These are phyloP conservation scores for Chlorocebus sabaeus DNA, from an alignment of 2,113 vertebrate genomes.

Conservation along the genomic window DNA sequence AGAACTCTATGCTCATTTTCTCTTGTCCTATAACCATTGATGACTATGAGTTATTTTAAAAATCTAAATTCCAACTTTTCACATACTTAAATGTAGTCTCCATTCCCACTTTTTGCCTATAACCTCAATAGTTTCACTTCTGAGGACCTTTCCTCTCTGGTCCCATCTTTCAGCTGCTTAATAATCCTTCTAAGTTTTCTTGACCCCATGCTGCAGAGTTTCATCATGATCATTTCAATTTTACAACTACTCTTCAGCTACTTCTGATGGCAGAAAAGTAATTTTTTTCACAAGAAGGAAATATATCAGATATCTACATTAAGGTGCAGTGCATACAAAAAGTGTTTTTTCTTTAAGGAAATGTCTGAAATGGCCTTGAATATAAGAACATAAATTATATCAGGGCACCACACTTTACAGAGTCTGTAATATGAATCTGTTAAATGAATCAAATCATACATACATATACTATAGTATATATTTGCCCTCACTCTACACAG, in stretches of 20 bases:
- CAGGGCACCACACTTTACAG: not conserved
- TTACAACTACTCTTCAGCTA: conserved; percentile 23
- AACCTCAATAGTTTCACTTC: conserved; percentile 38
- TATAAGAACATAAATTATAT: conserved; percentile 6
- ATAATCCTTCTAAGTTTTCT: conserved; percentile 48
- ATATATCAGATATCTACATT: conserved; percentile 44
- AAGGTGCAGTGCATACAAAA: not conserved
- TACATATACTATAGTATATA: not conserved
- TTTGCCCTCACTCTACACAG: not conserved
- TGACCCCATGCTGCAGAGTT: conserved; percentile 26
- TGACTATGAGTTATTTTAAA: not conserved
- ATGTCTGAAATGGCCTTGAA: not conserved
- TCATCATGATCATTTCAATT: conserved; percentile 57
- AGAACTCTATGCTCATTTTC: not conserved
- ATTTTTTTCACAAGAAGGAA: conserved; percentile 43
- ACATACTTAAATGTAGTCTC: not conserved
- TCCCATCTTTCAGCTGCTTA: not conserved
- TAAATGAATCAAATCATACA: not conserved
- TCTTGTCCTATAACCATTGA: not conserved
- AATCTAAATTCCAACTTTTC: conserved; percentile 6
- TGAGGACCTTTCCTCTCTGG: not conserved
- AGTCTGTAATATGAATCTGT: not conserved
- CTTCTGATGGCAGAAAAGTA: conserved; percentile 37
- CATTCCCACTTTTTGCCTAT: not conserved
- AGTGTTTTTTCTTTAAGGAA: not conserved